Conservation (phyloP, 2,797 vertebrate genomes). For the Brachymystax lenok region DNA sequence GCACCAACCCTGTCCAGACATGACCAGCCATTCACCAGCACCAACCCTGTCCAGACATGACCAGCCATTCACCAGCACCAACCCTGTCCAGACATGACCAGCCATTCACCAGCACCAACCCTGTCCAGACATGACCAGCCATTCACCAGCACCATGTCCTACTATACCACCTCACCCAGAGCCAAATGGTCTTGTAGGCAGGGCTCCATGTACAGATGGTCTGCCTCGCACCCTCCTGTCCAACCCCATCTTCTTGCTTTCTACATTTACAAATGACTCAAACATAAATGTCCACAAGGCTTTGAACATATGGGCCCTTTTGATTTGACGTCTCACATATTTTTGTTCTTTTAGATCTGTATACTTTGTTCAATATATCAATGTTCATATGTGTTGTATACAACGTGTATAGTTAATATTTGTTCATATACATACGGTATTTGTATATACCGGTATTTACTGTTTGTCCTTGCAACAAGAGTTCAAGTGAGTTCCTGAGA, state of each 20-base stretch:
- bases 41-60: no score
- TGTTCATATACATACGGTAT: background rate
- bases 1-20: no score
- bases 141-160: background rate
- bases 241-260: conserved; percentile 16
- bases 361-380: background rate
- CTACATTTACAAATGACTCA: background rate
- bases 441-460: background rate
- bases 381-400: background rate
- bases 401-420: background rate
- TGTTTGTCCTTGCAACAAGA: background rate
- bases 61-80: no score
- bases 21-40: no score
- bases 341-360: background rate
- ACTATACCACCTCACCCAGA: background rate
- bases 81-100: no score
- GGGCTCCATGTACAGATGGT: conserved; percentile 33
- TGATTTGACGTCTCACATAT: background rate
- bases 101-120: no score
- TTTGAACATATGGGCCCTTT: background rate
- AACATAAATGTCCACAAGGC: background rate
- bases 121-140: no score
- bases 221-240: conserved; percentile 24
- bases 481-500: background rate
- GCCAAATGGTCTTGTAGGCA: background rate